Base-by-base conservation (phyloP, 2,888 invertebrate genomes). In the Allygus modestus region DNA sequence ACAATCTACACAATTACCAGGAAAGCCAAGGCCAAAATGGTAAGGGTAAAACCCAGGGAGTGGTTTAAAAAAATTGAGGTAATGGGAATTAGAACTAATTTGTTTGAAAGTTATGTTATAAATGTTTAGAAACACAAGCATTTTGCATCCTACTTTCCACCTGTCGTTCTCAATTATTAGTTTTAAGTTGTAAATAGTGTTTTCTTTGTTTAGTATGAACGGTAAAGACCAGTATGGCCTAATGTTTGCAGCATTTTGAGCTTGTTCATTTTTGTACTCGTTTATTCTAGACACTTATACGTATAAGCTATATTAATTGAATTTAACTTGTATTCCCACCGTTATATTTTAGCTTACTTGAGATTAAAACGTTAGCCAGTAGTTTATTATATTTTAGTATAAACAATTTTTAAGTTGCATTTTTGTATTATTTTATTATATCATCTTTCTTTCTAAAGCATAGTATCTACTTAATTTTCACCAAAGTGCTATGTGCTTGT, bases 141-240 rank as follows among this genome's bases (percentile, higher is more conserved):
- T n/a, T n/a, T n/a, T n/a, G n/a, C n/a, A n/a, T n/a, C n/a, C n/a
- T n/a, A n/a, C n/a, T n/a, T n/a, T n/a, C n/a, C n/a, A n/a, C n/a
- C n/a, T 37, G 37, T 9, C 5, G 15, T 20, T 65, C 12, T 31
- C 65, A 65, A 65, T 65, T 58, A 58, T 23, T 65, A 28, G 58
- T 28, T 65, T 28, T 65, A 28, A 31, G 65, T 65, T 65, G 31
- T 65, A 65, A 28, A 31, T 65, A 65, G 5, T 4, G 28, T 28
- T 15, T 65, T 28, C 65, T 65, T 0, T 28, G 20, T 46, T 46
- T 15, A 9, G 31, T 65, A 65, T 31, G 31, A 65, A 20, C 1
- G 58, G 23, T 65, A 65, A 54, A 65, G 58, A 11, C 65, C 17
- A 17, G 65, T 31, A 65, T 15, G 65, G 65, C 65, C 65, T 65